Evolutionary conservation across 2,797 vertebrate species (phyloP).

Genomic region (Chloroceryle inda): DNA sequence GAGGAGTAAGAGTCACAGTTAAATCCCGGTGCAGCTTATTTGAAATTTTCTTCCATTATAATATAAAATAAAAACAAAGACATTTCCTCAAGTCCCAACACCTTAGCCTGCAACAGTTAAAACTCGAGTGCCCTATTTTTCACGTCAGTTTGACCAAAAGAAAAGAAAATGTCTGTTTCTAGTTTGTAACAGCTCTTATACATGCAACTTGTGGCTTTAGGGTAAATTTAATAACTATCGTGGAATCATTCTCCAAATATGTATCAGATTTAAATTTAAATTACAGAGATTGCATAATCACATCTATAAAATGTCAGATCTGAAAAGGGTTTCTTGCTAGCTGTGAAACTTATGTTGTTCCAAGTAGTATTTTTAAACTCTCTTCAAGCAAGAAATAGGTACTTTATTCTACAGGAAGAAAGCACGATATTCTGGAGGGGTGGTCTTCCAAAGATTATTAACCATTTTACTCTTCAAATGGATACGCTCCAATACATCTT

Average conservation of each 20-base stretch:
- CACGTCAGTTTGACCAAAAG: background rate
- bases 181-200: background rate
- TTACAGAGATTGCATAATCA: background rate
- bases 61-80: background rate
- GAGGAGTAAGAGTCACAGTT: background rate
- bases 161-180: background rate
- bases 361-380: background rate
- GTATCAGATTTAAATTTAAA: background rate
- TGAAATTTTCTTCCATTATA: background rate
- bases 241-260: background rate
- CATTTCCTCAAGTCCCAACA: background rate
- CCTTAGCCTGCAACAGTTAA: background rate
- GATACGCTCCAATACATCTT: background rate
- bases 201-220: background rate
- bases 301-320: conserved; percentile 1
- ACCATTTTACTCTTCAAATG: background rate
- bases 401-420: background rate
- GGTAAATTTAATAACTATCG: background rate
- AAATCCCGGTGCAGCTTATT: background rate
- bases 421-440: background rate
- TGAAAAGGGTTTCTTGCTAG: background rate
- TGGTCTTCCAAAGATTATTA: background rate
- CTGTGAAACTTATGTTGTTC: background rate
- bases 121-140: background rate
- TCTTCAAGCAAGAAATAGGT: background rate